Percentiles rank a stretch among this genome's conserved stretches.
Evolutionary conservation across 2,113 vertebrate species (phyloP).

Genomic region (Amphiprion ocellaris): DNA sequence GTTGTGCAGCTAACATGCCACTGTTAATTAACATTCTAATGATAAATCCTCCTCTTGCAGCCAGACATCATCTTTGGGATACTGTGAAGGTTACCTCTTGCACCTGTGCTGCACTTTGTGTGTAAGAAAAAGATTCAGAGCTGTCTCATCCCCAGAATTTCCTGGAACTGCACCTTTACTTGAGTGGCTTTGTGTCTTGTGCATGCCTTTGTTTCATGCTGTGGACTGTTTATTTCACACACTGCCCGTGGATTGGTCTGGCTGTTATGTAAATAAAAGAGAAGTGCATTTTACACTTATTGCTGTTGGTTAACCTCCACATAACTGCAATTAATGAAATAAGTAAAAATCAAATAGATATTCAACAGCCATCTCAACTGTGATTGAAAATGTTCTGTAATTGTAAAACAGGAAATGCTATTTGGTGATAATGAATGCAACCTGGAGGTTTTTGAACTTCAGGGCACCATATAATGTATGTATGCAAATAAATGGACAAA

Average conservation of each 20-base stretch:
- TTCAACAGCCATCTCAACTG: background rate
- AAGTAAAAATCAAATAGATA: background rate
- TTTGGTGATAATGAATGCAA: background rate
- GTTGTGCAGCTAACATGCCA: constrained; percentile 6
- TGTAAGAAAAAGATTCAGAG: background rate
- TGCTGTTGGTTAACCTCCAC: constrained; percentile 4
- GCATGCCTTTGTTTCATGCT: constrained; percentile 30
- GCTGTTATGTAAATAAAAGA: constrained; percentile 51
- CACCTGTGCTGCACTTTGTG: background rate
- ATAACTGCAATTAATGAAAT: background rate
- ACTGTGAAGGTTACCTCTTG: constrained; percentile 39
- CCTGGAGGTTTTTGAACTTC: background rate
- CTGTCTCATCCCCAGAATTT: constrained; percentile 19
- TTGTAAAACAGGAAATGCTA: background rate
- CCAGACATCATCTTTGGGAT: constrained; percentile 74
- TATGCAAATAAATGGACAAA: background rate
- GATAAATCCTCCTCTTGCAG: constrained; percentile 45
- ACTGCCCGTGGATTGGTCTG: constrained; percentile 14
- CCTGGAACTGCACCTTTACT: constrained; percentile 8
- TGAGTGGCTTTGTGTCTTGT: constrained; percentile 32
- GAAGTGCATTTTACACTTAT: background rate
- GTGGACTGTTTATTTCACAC: constrained; percentile 34
- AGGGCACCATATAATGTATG: background rate
- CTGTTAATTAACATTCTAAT: constrained; percentile 1
- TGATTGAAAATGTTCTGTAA: background rate